Evolutionary conservation across 2,888 invertebrate genomes (phyloP), one percentile per base, ranked within the genome.

Genomic region (Cantharis nigra): DNA sequence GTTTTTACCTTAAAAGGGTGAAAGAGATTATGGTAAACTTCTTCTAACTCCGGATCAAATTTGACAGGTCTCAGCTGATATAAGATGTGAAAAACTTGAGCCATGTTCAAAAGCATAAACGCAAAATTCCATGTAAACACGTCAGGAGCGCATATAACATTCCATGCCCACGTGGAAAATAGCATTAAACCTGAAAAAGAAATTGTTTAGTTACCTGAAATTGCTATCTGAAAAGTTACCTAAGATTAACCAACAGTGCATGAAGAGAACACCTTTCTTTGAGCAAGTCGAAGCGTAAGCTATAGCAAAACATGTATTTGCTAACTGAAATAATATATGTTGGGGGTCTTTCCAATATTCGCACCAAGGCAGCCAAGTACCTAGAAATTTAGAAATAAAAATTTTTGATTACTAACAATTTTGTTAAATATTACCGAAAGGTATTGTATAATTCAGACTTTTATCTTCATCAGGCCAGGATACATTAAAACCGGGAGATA

Each of bases 161-260:
- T 95, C 96, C 96, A 96, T n/a, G 96, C 94, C 96, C 96, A 96
- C 74, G 94, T 92, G 0, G 95, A 94, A 87, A 95, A 93, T 80
- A 96, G 87, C 90, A 96, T 91, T 85, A 95, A 94, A 26, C 94
- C 96, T 96, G 85, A 67, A 88, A 85, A 2, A 28, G 63, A 65
- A 67, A 11, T 67, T 13, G 10, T 23, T 67, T 23, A 7, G 0
- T 5, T 20, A 26, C 18, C 0, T 10, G 1, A n/a, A 67, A 26
- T 67, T 67, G 7, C 13, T 67, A 14, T 67, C 10, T 11, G 11
- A 26, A 23, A 67, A 67, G n/a, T 90, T 90, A 95, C 96, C 95
- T 80, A 95, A 89, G 82, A 95, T 94, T 80, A 96, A 90, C 83
- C 94, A 92, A 14, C 93, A 92, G 85, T 96, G 96, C 93, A 96